Evolutionary conservation across 2,113 vertebrate genomes (phyloP), one percentile per base, ranked within the genome.

Genomic region (Mobula birostris): DNA sequence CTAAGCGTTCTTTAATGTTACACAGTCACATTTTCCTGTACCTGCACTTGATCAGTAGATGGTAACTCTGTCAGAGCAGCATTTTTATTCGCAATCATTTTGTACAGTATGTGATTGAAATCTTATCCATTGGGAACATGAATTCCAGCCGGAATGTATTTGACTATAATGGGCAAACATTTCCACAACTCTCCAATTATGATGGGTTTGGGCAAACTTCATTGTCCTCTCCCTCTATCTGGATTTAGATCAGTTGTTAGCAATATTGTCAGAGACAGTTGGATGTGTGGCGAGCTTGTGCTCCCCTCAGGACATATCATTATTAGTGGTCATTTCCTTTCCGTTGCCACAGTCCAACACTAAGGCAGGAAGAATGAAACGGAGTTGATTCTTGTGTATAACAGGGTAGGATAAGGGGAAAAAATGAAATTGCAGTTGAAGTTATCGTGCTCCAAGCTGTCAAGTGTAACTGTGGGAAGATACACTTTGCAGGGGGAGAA

Each of bases 381-480:
- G 21, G 63, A 56, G 48, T 83, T 83, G 80, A 83, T 9, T 58
- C 80, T 82, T 58, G 61, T 14, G 61, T n/a, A 63, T 29, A 29
- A 58, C 14, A 29, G 9, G 58, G 56, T 56, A 48, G 21, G 29
- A 32, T 66, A 7, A 40, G 48, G 48, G 48, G 1, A 5, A 74
- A 90, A 90, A 90, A 63, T 88, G n/a, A 68, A 90, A 36, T 90
- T 90, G 85, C n/a, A 32, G 85, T n/a, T 66, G 58, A 66, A 32
- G 61, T 68, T 29, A 90, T 14, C 85, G 66, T 68, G 85, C 85
- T 36, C 58, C 85, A 68, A 90, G 61, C 85, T 90, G 61, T 68
- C 61, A 19, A n/a, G 1, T 88, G 85, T 5, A 66, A 29, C n/a
- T 63, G 63, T 90, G 85, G 61, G 7, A 1, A 85, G 17, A 90